A percentile compares a stretch with the other conserved stretches of the same genome.
Conservation (phyloP, 2,113 vertebrate genomes). For the Mesitornis unicolor region DNA sequence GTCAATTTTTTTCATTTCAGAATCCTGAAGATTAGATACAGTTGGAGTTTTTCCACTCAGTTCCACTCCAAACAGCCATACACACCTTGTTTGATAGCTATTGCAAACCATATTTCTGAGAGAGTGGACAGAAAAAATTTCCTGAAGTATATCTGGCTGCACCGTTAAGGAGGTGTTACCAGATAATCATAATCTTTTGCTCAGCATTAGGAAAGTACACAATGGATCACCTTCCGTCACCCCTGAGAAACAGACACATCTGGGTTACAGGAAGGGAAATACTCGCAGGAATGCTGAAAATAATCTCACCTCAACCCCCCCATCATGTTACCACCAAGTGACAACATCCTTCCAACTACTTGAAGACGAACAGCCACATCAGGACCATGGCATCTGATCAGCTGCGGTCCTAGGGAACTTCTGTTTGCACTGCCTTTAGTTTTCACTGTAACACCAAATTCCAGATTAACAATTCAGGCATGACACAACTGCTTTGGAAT, state of each 20-base stretch:
- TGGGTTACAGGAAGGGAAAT: background rate
- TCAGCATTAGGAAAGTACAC: background rate
- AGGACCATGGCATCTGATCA: background rate
- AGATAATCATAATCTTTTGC: background rate
- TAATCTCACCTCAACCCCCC: background rate
- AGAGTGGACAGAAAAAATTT: background rate
- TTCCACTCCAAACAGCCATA: background rate
- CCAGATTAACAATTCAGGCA: background rate
- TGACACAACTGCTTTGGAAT: background rate
- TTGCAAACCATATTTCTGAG: background rate
- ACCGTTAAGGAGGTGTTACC: background rate
- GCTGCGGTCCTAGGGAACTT: background rate
- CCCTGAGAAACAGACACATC: background rate
- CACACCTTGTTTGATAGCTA: background rate
- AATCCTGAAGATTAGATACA: background rate
- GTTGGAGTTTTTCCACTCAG: background rate
- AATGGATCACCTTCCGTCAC: background rate
- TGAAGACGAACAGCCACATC: background rate
- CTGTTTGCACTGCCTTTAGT: background rate
- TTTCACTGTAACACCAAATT: background rate
- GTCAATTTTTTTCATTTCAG: background rate
- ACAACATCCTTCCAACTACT: background rate
- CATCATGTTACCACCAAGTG: background rate
- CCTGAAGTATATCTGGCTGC: background rate
- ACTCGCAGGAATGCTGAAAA: background rate